These are phyloP conservation scores for Pyxicephalus adspersus DNA, from an alignment of 2,113 vertebrate species.

Conservation along the genomic window DNA sequence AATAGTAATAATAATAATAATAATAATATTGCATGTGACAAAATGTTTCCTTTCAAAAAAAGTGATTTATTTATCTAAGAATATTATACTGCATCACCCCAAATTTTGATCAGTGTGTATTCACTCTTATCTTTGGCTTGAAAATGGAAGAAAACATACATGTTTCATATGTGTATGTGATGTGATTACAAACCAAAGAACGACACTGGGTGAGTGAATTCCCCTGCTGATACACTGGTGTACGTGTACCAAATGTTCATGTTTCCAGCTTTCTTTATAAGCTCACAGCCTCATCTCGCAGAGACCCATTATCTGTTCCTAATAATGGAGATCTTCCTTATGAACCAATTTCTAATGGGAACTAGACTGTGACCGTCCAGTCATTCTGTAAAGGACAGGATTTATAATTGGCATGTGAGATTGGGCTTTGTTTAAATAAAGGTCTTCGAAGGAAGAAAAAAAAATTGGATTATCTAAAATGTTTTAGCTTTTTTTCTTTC, in stretches of 20 bases:
- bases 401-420: conserved; percentile 21
- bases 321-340: conserved; percentile 34
- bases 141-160: not conserved
- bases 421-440: conserved; percentile 43
- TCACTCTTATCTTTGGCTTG: not conserved
- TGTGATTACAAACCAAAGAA: not conserved
- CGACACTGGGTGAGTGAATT: not conserved
- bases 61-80: too few relatives aligned
- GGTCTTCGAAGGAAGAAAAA: not conserved
- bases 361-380: conserved; percentile 39
- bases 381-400: conserved; percentile 21
- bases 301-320: conserved; percentile 36
- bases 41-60: too few relatives aligned
- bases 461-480: not conserved
- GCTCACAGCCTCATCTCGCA: conserved; percentile 21
- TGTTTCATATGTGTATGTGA: not conserved
- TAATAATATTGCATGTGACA: too few relatives aligned
- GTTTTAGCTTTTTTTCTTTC: not conserved
- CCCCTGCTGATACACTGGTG: not conserved
- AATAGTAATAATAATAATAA: too few relatives aligned
- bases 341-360: conserved; percentile 42
- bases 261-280: not conserved
- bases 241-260: conserved; percentile 17
- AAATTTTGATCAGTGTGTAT: not conserved
- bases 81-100: not conserved